Base-by-base conservation (phyloP, 2,888 invertebrate species). In the Leptinotarsa haldemani region DNA sequence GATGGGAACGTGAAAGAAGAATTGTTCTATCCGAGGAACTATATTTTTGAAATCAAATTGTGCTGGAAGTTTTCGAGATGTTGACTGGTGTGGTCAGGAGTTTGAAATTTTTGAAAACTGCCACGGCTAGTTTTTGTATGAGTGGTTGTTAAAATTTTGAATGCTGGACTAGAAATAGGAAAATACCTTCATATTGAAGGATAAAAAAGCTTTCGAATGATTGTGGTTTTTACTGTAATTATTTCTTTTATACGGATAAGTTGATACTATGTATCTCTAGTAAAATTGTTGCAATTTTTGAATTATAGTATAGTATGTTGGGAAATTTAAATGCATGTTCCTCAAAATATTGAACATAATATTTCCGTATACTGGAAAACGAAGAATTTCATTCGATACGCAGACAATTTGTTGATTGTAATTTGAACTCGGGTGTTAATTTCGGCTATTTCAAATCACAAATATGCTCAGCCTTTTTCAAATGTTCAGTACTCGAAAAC, bases 191-290 rank as follows among this genome's bases (percentile, higher is more conserved):
- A 85, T 85, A 85, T 85, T 85, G 85, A 85, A 85, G 85, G 76
- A 74, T 77, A 73, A 76, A 77, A 74, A 79, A 77, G 80, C 78
- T 79, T 80, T 75, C 61, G 73, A 77, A 76, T 77, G 76, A 80
- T 77, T 76, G 77, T 77, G 74, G 75, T 79, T 74, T 75, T 76
- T 74, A 74, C 69, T 77, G 77, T 77, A 77, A 71, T 78, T 80
- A 74, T 78, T 75, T 77, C 79, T 79, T 79, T 79, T 78, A 80
- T 78, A 80, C 79, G 76, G 74, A 81, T 80, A 82, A 83, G 86
- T 87, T 86, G 88, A 88, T 88, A 88, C 88, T 87, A 84, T 88
- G 88, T 88, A 88, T 88, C 88, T 87, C 83, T 85, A 86, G 87
- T 87, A 87, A 87, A 86, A 87, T 87, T 88, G 86, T 87, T 87